Evolutionary conservation across 1,140 invertebrate genomes (phyloP).

Genomic region (Bombus difficillimus): DNA sequence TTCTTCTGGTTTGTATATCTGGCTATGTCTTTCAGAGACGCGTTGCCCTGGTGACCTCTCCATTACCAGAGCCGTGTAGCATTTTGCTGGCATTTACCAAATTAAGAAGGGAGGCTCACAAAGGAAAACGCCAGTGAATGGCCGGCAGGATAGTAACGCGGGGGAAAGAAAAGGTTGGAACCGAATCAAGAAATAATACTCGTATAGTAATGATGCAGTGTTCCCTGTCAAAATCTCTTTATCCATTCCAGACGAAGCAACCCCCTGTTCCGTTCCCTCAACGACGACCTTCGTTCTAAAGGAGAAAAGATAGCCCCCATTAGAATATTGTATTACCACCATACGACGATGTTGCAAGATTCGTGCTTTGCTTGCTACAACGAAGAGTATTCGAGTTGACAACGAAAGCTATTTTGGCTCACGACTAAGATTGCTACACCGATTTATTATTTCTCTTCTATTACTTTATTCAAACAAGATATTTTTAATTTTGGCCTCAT

Average conservation of each 20-base stretch:
- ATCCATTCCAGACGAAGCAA: slow-evolving; percentile 1
- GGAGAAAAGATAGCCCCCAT: slow-evolving; percentile 21
- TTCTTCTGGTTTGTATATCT: slow-evolving; percentile 40
- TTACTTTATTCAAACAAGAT: too few relatives aligned
- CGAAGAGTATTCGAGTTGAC: background rate
- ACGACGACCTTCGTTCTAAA: slow-evolving; percentile 15
- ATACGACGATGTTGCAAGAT: background rate
- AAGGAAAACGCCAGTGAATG: slow-evolving; percentile 66
- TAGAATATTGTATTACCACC: slow-evolving; percentile 28
- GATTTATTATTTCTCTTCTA: too few relatives aligned
- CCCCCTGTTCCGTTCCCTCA: slow-evolving; percentile 29
- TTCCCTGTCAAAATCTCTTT: slow-evolving; percentile 38
- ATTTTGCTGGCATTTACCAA: slow-evolving; percentile 76
- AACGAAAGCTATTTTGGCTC: background rate
- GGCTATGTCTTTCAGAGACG: slow-evolving; percentile 47
- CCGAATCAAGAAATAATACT: slow-evolving; percentile 75
- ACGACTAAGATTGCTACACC: too few relatives aligned
- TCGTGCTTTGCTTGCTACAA: background rate
- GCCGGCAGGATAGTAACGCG: slow-evolving; percentile 33
- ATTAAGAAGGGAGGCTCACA: slow-evolving; percentile 71
- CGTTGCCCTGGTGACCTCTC: slow-evolving; percentile 49
- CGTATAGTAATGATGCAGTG: slow-evolving; percentile 66
- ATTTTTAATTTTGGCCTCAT: too few relatives aligned
- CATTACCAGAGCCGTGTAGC: slow-evolving; percentile 63
- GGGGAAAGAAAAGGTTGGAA: slow-evolving; percentile 59